Base-by-base conservation (phyloP, 2,113 vertebrate species). In the Mesembrinibis cayennensis region DNA sequence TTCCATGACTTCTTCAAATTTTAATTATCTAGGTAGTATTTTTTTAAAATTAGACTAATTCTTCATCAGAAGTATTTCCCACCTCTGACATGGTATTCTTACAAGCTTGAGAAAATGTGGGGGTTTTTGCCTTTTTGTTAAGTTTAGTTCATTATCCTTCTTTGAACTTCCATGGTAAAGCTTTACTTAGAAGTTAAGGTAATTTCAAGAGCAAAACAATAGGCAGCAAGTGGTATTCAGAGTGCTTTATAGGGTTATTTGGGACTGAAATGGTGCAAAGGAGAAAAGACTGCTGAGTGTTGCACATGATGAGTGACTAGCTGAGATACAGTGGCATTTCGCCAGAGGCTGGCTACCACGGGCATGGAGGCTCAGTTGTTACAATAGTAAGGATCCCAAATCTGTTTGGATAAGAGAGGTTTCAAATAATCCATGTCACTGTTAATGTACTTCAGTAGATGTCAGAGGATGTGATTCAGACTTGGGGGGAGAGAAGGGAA, bases 381-480 rank as follows among this genome's bases (percentile, higher is more conserved):
- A 82, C 91, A 95, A 82, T 30, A 49, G 73, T 20, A 58, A 91
- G 76, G 74, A 82, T 94, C 74, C 52, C 66, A 69, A 71, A 73
- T 80, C 77, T 95, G 87, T 95, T 95, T 97, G 91, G 91, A 63
- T 80, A 93, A 93, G 91, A 85, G 93, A 82, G 78, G 62, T 85
- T 96, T 93, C 58, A 58, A 82, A 93, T 93, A 96, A 91, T 91
- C 70, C 3, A 0, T 93, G 93, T 91, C 91, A 95, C 87, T 95
- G 89, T 58, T 91, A 93, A 97, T 96, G 42, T 77, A 82, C 84
- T 95, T 94, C 87, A 90, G 93, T n/a, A 65, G 73, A 91, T 94
- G 91, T 95, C 84, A 80, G 95, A 96, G 95, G 93, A 95, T 89
- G 78, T 95, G 93, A 97, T 77, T 95, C 93, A 97, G 94, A 96